These are phyloP conservation scores for Serripes groenlandicus DNA, from an alignment of 2,888 invertebrate species.

Conservation along the genomic window DNA sequence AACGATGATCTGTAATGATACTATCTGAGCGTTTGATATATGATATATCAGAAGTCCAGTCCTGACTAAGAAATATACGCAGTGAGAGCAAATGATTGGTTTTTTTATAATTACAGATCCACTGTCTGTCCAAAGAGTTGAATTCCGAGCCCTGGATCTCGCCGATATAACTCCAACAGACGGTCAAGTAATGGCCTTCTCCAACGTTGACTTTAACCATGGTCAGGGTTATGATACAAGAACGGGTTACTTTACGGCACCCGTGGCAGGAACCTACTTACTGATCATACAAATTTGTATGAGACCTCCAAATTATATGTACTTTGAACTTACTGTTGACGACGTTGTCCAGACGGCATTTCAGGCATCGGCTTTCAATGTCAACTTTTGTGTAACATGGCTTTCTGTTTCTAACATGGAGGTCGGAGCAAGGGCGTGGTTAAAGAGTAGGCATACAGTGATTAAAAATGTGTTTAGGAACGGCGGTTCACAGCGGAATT, in stretches of 20 bases:
- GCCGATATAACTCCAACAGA: too few relatives aligned
- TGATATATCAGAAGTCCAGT: too few relatives aligned
- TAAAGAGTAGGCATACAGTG: neutral
- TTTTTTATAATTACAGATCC: too few relatives aligned
- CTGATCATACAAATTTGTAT: constrained; percentile 5
- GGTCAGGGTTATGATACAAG: constrained; percentile 18
- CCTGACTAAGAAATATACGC: too few relatives aligned
- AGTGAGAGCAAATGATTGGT: too few relatives aligned
- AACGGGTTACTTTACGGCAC: constrained; percentile 31
- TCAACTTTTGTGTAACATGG: constrained; percentile 12
- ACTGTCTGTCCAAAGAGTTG: too few relatives aligned
- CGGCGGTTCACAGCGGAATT: too few relatives aligned
- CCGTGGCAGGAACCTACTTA: constrained; percentile 11
- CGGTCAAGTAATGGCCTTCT: neutral
- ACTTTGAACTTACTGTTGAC: neutral
- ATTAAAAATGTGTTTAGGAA: neutral
- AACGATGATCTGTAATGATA: too few relatives aligned
- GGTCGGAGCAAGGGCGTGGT: neutral
- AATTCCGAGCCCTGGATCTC: too few relatives aligned
- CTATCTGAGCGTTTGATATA: too few relatives aligned
- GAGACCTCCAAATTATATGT: neutral
- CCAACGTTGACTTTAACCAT: neutral
- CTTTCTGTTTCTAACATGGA: neutral
- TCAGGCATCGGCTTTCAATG: constrained; percentile 5
- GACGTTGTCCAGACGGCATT: neutral